These are phyloP conservation scores for Acinonyx jubatus DNA, from an alignment of 2,113 vertebrate genomes.

Conservation along the genomic window DNA sequence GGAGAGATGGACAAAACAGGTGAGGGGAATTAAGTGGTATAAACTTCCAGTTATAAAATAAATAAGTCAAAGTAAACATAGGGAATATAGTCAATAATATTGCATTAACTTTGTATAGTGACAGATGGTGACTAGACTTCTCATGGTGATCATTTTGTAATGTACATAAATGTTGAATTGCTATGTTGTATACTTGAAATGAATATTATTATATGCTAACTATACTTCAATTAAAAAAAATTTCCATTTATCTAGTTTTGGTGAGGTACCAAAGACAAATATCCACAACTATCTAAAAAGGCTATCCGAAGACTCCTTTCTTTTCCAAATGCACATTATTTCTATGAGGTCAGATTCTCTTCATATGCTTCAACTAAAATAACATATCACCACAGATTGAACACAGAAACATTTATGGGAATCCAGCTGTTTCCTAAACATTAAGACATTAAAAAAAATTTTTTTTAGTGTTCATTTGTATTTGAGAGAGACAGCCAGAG, in stretches of 20 bases:
- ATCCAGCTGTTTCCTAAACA: neutral
- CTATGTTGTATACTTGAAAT: neutral
- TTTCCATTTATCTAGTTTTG: neutral
- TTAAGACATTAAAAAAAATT: neutral
- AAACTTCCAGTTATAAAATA: neutral
- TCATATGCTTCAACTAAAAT: constrained; percentile 8
- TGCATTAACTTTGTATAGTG: neutral
- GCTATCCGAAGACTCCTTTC: neutral
- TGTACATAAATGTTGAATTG: neutral
- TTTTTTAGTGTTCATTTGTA: too few relatives aligned
- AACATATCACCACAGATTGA: neutral
- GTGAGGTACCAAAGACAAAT: neutral
- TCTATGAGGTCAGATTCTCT: neutral
- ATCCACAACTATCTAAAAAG: constrained; percentile 32
- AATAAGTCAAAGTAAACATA: neutral
- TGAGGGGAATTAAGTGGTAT: neutral
- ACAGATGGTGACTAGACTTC: neutral
- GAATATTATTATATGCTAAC: neutral
- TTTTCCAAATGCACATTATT: neutral
- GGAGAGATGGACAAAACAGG: neutral
- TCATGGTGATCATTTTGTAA: neutral
- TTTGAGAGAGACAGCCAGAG: too few relatives aligned
- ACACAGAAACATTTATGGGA: neutral
- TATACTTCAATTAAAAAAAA: neutral
- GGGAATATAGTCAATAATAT: neutral